Conservation (phyloP, 2,113 vertebrate genomes). For the Neoarius graeffei region DNA sequence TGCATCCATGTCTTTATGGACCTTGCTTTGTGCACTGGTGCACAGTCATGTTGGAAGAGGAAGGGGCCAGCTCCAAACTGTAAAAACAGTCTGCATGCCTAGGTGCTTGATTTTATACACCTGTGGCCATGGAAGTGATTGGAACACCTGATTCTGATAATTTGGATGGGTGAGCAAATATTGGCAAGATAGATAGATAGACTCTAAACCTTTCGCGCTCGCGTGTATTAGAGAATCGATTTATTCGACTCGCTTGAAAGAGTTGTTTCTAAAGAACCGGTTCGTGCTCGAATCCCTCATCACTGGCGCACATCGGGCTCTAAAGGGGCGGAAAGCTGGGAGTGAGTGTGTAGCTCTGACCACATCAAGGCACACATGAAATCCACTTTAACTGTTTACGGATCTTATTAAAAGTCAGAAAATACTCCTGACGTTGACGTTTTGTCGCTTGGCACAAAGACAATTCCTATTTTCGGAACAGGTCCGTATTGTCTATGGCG, state of each 20-base stretch:
- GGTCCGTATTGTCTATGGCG: not conserved
- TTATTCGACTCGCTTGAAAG: conserved; percentile 3
- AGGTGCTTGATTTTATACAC: too few relatives aligned
- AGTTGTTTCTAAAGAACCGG: conserved; percentile 22
- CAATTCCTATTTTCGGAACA: conserved; percentile 34
- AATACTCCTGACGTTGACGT: conserved; percentile 40
- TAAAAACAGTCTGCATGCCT: too few relatives aligned
- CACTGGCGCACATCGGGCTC: conserved; percentile 19
- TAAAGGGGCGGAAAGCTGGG: conserved; percentile 41
- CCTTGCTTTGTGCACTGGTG: too few relatives aligned
- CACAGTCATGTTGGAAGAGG: too few relatives aligned
- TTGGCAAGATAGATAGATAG: not conserved
- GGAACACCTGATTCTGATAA: too few relatives aligned
- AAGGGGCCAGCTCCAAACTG: too few relatives aligned
- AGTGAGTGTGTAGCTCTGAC: not conserved
- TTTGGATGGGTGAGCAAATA: too few relatives aligned
- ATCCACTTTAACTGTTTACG: conserved; percentile 65
- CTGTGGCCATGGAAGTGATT: too few relatives aligned
- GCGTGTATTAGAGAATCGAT: not conserved
- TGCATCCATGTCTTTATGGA: too few relatives aligned
- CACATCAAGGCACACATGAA: conserved; percentile 20
- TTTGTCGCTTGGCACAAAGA: conserved; percentile 12
- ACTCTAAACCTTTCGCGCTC: not conserved
- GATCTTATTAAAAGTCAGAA: conserved; percentile 24
- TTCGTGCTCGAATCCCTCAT: not conserved